Conservation (phyloP, 2,113 vertebrate species). For the Rhinopomastus cyanomelas region DNA sequence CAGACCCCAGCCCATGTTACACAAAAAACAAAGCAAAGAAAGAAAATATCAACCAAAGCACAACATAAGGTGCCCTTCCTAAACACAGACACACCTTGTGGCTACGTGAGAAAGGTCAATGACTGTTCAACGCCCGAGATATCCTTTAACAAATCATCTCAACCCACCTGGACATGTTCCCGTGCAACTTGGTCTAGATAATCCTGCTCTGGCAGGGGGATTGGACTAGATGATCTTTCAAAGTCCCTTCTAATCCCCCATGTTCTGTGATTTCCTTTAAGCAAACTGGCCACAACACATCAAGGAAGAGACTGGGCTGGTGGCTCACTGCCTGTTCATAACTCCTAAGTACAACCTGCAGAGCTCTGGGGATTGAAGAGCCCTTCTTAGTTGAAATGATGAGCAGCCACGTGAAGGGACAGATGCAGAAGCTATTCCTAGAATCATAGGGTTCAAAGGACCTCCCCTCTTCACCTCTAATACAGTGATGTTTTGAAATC, state of each 20-base stretch:
- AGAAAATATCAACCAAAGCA: not conserved
- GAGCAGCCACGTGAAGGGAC: not conserved
- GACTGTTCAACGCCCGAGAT: not conserved
- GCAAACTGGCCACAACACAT: not conserved
- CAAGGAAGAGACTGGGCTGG: not conserved
- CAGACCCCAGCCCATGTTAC: not conserved
- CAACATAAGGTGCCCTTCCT: not conserved
- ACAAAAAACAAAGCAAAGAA: not conserved
- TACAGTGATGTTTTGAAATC: no score
- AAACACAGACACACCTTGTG: not conserved
- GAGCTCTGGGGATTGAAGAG: not conserved
- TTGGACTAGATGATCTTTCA: no score
- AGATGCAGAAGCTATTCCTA: not conserved
- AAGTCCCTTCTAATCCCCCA: no score
- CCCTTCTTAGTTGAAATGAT: rapidly evolving
- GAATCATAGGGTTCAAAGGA: no score
- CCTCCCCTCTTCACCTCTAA: no score
- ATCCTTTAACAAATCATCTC: not conserved
- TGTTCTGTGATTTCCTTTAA: not conserved
- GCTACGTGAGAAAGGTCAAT: not conserved
- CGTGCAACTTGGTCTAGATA: no score
- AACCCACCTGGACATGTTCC: no score
- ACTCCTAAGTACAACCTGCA: not conserved
- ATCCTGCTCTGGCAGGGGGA: no score
- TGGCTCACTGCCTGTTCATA: rapidly evolving